These are phyloP conservation scores for Schizaphis graminum DNA, from an alignment of 2,888 invertebrate species.

Conservation along the genomic window DNA sequence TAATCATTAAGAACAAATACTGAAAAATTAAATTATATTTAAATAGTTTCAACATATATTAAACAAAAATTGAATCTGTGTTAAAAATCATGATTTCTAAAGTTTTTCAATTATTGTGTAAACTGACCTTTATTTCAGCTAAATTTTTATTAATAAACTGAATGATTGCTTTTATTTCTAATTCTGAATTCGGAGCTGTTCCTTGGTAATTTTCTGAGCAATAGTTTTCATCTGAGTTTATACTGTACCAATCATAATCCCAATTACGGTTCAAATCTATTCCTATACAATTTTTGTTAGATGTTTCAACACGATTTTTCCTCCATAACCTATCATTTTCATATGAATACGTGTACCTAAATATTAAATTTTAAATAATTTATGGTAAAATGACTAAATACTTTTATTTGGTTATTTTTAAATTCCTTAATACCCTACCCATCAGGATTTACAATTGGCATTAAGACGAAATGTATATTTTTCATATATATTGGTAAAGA, in stretches of 20 bases:
- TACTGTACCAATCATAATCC: constrained; percentile 73
- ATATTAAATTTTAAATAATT: neutral
- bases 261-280: constrained; percentile 90
- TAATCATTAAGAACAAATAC: neutral
- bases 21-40: neutral
- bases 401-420: constrained; percentile 73
- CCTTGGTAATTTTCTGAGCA: constrained; percentile 75
- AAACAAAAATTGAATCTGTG: neutral
- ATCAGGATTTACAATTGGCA: constrained; percentile 77
- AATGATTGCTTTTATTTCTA: constrained; percentile 73
- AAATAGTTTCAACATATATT: neutral
- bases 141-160: constrained; percentile 70
- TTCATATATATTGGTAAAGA: constrained; percentile 74
- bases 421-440: constrained; percentile 80
- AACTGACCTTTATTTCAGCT: constrained; percentile 47
- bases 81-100: neutral
- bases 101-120: neutral
- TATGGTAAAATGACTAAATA: neutral
- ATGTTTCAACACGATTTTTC: constrained; percentile 70
- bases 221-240: constrained; percentile 71
- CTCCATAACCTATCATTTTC: constrained; percentile 77
- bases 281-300: constrained; percentile 75
- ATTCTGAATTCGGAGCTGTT: constrained; percentile 74
- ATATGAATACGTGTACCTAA: constrained; percentile 50
- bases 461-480: constrained; percentile 74